These are phyloP conservation scores for Coenonympha arcania DNA, from an alignment of 2,888 invertebrate species.

Conservation along the genomic window DNA sequence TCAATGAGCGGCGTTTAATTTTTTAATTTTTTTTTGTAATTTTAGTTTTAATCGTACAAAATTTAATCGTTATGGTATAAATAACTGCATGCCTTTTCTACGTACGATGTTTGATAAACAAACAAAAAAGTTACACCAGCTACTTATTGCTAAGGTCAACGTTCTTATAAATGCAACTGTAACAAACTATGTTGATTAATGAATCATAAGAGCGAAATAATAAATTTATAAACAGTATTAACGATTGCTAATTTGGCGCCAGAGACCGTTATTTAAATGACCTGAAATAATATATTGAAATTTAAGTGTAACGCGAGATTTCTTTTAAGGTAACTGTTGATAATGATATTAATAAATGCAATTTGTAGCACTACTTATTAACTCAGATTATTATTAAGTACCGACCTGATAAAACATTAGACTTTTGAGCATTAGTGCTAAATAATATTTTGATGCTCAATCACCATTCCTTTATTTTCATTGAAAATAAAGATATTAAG, in stretches of 20 bases:
- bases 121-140: conserved; percentile 1
- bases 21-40: not conserved
- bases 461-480: too few species aligned
- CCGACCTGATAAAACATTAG: too few species aligned
- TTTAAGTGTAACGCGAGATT: not conserved
- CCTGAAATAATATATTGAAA: not conserved
- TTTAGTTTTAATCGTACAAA: not conserved
- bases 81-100: not conserved
- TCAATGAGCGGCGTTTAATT: conserved; percentile 10
- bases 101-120: not conserved
- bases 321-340: not conserved
- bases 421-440: too few species aligned
- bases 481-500: too few species aligned
- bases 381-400: too few species aligned
- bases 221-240: conserved; percentile 3
- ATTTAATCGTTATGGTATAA: not conserved
- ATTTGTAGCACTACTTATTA: not conserved
- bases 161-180: conserved; percentile 8
- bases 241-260: conserved; percentile 7
- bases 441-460: too few species aligned
- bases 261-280: conserved; percentile 1
- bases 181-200: not conserved
- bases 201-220: conserved; percentile 3
- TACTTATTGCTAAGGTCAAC: not conserved
- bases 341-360: too few species aligned